phyloP scores from a whole-genome alignment of 1,140 invertebrate genomes.

The Subanguina moxae region DNA sequence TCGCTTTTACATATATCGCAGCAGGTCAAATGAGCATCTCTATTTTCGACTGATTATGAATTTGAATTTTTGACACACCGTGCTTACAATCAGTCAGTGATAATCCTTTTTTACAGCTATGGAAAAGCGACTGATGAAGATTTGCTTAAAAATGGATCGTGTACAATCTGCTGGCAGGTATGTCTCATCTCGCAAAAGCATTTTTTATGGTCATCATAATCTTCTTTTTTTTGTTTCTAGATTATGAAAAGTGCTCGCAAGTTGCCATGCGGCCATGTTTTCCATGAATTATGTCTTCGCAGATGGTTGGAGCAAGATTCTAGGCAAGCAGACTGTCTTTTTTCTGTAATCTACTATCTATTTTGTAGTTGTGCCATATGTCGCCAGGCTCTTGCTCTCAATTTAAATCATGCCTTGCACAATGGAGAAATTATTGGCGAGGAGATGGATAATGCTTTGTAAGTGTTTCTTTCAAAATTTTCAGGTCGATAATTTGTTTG shows the following conservation, averaged over 20 bases:
- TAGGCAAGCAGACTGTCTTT: neutral
- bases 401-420: conserved; percentile 30
- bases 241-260: conserved; percentile 28
- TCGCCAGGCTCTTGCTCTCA: conserved; percentile 36
- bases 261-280: conserved; percentile 43
- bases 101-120: conserved; percentile 36
- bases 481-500: neutral
- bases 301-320: conserved; percentile 48
- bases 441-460: conserved; percentile 40
- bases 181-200: no score
- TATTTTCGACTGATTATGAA: no score
- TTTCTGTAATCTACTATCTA: no score
- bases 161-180: conserved; percentile 42
- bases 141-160: conserved; percentile 36
- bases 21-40: no score
- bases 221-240: no score
- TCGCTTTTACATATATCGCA: no score
- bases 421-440: conserved; percentile 17
- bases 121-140: conserved; percentile 40
- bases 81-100: no score
- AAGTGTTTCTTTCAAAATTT: conserved; percentile 7
- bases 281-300: conserved; percentile 40
- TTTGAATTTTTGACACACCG: no score
- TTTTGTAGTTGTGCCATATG: conserved; percentile 39
- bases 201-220: no score